Evolutionary conservation across 2,888 invertebrate genomes (phyloP).

Genomic region (Cryptops parisi): DNA sequence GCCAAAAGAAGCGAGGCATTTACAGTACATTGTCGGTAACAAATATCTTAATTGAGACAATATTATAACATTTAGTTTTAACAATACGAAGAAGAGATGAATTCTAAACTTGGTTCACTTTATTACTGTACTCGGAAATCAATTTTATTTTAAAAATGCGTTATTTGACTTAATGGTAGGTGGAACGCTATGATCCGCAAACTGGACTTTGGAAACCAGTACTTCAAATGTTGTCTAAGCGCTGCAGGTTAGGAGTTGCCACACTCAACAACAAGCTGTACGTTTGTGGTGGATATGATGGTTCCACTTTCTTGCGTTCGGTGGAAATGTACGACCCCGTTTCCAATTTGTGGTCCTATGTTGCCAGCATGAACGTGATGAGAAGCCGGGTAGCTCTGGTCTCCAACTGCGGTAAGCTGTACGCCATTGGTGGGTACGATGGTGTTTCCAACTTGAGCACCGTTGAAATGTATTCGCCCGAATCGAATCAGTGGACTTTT

Average conservation of each 20-base stretch:
- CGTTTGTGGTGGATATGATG: constrained; percentile 74
- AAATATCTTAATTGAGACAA: neutral
- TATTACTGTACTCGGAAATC: too few species aligned
- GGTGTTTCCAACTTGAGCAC: constrained; percentile 65
- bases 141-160: too few species aligned
- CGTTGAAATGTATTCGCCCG: constrained; percentile 71
- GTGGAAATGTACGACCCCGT: constrained; percentile 67
- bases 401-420: constrained; percentile 67
- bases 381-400: constrained; percentile 66
- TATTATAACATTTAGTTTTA: too few species aligned
- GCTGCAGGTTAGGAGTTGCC: constrained; percentile 70
- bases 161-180: constrained; percentile 33
- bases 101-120: too few species aligned
- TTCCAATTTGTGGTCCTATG: constrained; percentile 57
- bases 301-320: constrained; percentile 60
- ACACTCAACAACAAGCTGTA: constrained; percentile 65
- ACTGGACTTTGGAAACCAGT: constrained; percentile 57
- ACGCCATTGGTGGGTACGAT: constrained; percentile 58
- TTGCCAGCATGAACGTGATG: constrained; percentile 67
- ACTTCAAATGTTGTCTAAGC: constrained; percentile 60
- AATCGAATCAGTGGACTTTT: constrained; percentile 53
- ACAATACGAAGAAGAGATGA: too few species aligned
- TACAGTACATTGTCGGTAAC: neutral
- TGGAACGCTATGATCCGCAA: constrained; percentile 62
- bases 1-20: too few species aligned